phyloP scores from a whole-genome alignment of 2,113 vertebrate species.

The Taurulus bubalis region DNA sequence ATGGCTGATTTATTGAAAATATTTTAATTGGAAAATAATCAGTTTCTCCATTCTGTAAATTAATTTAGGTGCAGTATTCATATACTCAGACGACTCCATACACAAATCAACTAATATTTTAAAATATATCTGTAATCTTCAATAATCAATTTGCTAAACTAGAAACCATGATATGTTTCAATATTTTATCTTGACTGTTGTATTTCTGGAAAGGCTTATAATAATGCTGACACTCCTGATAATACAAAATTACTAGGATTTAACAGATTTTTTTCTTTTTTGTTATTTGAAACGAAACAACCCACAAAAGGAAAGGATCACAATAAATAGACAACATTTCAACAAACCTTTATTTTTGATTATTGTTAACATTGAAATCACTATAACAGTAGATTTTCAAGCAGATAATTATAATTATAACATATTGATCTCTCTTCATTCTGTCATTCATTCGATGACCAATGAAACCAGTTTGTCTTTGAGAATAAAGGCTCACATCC shows the following conservation, averaged over 20 bases:
- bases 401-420: not conserved
- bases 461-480: not conserved
- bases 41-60: not conserved
- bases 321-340: conserved; percentile 1
- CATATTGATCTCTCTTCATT: not conserved
- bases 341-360: conserved; percentile 4
- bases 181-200: not conserved
- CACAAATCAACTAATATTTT: not conserved
- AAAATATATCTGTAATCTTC: not conserved
- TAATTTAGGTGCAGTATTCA: not conserved
- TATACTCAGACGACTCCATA: not conserved
- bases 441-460: not conserved
- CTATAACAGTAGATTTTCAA: not conserved
- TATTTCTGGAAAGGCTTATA: not conserved
- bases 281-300: not conserved
- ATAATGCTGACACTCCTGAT: not conserved
- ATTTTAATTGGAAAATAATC: not conserved
- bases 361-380: not conserved
- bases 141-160: not conserved
- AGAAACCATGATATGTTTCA: not conserved
- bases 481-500: not conserved
- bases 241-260: not conserved
- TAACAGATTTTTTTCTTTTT: not conserved
- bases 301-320: not conserved
- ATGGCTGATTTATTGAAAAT: too few species aligned